These are phyloP conservation scores for Callorhinus ursinus DNA, from an alignment of 2,113 vertebrate genomes.

Conservation along the genomic window DNA sequence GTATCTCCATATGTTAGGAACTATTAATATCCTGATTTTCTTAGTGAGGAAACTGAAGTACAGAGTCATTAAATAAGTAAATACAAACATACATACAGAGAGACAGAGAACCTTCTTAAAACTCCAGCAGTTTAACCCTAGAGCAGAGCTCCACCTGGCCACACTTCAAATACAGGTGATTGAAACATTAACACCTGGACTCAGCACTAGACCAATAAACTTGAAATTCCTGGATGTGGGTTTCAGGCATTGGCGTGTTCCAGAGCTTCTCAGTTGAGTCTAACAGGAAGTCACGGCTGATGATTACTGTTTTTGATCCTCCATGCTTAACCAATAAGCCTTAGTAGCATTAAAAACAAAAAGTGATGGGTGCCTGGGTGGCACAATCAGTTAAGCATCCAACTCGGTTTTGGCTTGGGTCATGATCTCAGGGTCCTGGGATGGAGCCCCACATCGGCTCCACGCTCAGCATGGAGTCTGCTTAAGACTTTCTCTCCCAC, in stretches of 20 bases:
- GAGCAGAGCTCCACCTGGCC: background rate
- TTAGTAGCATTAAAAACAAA: background rate
- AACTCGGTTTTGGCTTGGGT: background rate
- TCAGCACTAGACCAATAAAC: background rate
- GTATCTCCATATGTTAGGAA: background rate
- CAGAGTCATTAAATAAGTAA: background rate
- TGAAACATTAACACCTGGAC: background rate
- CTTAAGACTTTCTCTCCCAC: background rate
- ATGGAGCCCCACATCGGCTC: background rate
- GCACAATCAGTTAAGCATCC: background rate
- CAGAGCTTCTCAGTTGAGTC: background rate
- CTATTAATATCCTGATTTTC: background rate
- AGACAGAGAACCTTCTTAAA: background rate
- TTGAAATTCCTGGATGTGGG: background rate
- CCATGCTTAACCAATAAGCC: background rate
- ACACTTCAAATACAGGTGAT: background rate
- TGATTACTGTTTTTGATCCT: background rate
- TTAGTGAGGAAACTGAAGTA: background rate
- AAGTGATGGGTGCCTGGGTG: background rate
- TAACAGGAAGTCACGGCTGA: background rate
- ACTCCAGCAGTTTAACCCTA: background rate
- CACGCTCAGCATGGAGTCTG: background rate
- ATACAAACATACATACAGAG: background rate
- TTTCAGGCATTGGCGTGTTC: background rate
- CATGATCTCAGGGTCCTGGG: background rate